Conservation (phyloP, 2,797 vertebrate genomes). For the Pangasius larnaudii region DNA sequence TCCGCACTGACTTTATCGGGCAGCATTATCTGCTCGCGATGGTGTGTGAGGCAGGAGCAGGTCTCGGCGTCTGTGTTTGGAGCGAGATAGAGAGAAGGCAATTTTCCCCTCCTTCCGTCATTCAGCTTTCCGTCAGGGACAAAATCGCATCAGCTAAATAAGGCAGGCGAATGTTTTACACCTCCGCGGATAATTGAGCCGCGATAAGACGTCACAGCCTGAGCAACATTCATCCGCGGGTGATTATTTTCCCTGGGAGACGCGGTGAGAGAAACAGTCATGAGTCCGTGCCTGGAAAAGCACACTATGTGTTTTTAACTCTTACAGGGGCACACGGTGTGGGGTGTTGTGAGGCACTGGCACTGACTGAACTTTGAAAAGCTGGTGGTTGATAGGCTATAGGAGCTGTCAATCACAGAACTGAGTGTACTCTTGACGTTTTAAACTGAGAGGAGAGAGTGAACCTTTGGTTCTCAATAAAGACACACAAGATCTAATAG, state of each 20-base stretch:
- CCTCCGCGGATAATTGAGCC: slow-evolving; percentile 73
- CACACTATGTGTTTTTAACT: not conserved
- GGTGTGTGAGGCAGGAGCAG: slow-evolving; percentile 23
- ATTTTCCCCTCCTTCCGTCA: slow-evolving; percentile 72
- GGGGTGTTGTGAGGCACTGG: not conserved
- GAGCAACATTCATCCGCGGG: slow-evolving; percentile 55
- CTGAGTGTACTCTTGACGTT: not conserved
- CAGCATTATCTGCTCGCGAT: slow-evolving; percentile 45
- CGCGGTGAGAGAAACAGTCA: not conserved
- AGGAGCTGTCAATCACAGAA: not conserved
- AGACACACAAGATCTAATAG: not conserved
- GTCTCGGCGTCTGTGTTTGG: slow-evolving; percentile 64
- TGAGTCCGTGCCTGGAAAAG: not conserved
- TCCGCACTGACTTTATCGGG: slow-evolving; percentile 77
- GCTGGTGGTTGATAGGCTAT: not conserved
- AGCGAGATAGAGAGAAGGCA: slow-evolving; percentile 76
- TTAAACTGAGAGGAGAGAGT: not conserved
- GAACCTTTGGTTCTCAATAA: not conserved
- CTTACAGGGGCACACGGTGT: not conserved
- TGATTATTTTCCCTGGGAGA: slow-evolving; percentile 52
- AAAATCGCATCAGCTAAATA: slow-evolving; percentile 80
- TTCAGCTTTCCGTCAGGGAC: slow-evolving; percentile 66
- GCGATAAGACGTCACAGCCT: slow-evolving; percentile 65
- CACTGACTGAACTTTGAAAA: not conserved
- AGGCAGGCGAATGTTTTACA: slow-evolving; percentile 79